Evolutionary conservation across 1,140 invertebrate genomes (phyloP).

Genomic region (Cotesia glomerata): DNA sequence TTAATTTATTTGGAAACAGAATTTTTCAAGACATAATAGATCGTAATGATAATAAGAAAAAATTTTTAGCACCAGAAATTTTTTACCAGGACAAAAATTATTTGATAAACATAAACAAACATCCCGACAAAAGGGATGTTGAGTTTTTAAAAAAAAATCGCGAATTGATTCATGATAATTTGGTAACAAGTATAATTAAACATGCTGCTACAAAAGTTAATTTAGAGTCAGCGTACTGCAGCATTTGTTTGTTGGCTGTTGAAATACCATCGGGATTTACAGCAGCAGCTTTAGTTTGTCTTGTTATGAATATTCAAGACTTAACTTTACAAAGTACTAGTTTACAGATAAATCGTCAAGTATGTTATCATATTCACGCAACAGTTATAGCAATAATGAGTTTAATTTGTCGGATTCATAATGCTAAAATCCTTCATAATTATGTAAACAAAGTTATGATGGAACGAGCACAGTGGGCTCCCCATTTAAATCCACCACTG

Average conservation of each 20-base stretch:
- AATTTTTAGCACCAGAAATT: conserved; percentile 63
- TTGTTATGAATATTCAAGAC: conserved; percentile 67
- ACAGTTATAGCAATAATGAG: conserved; percentile 66
- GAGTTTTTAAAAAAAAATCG: conserved; percentile 62
- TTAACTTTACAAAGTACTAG: conserved; percentile 49
- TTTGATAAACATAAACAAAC: conserved; percentile 51
- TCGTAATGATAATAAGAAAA: conserved; percentile 58
- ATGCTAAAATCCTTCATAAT: conserved; percentile 64
- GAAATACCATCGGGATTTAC: conserved; percentile 68
- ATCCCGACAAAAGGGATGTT: conserved; percentile 55
- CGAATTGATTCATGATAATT: conserved; percentile 60
- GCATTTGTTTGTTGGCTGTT: conserved; percentile 63
- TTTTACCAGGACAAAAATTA: conserved; percentile 62
- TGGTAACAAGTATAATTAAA: conserved; percentile 59
- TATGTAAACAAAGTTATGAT: conserved; percentile 66
- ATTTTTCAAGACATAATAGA: conserved; percentile 66
- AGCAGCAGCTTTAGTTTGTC: conserved; percentile 64
- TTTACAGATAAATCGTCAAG: conserved; percentile 39
- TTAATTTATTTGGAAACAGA: conserved; percentile 64
- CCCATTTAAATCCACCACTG: conserved; percentile 69
- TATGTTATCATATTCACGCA: conserved; percentile 65
- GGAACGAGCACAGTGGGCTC: conserved; percentile 65
- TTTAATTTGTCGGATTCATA: conserved; percentile 67
- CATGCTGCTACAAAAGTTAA: conserved; percentile 60
- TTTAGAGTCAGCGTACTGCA: conserved; percentile 63